Conservation (phyloP, 1,140 invertebrate species). For the Zelostemma sp. region DNA sequence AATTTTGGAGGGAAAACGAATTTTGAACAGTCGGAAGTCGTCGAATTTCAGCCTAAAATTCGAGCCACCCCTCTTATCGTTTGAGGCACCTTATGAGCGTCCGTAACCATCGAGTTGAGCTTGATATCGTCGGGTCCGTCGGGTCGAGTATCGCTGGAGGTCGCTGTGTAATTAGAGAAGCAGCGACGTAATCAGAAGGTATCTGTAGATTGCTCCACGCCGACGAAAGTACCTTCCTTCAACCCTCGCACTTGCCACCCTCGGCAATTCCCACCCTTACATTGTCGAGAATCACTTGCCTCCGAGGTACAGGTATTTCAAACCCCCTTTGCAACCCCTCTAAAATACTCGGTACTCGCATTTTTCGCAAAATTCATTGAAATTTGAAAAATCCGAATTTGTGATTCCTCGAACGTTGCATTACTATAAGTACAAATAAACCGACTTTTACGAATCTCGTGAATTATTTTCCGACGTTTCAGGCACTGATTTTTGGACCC, state of each 20-base stretch:
- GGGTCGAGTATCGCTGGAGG: constrained; percentile 54
- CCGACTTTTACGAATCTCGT: too few species aligned
- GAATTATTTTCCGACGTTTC: too few species aligned
- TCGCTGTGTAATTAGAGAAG: constrained; percentile 59
- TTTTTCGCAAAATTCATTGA: too few species aligned
- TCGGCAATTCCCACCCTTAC: constrained; percentile 37
- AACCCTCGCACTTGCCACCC: constrained; percentile 45
- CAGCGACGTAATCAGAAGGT: constrained; percentile 59
- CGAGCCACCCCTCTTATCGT: constrained; percentile 42
- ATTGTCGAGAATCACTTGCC: constrained; percentile 45
- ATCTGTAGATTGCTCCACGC: constrained; percentile 55
- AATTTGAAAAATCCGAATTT: too few species aligned
- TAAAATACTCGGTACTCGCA: too few species aligned
- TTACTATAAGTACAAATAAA: too few species aligned
- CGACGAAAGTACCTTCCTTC: constrained; percentile 45
- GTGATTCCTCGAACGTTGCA: too few species aligned
- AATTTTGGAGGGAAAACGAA: too few species aligned
- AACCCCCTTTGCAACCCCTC: too few species aligned
- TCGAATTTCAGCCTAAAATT: constrained; percentile 45
- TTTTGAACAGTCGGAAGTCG: constrained; percentile 19
- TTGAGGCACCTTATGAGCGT: constrained; percentile 29
- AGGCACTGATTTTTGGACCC: too few species aligned
- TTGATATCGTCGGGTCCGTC: constrained; percentile 39
- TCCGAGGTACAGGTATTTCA: constrained; percentile 34
- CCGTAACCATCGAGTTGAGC: constrained; percentile 36